Percentiles rank a stretch among this genome's conserved stretches.
Conservation (phyloP, 37 sponge, comb jelly and placozoan genomes). For the Axinella damicornis region DNA sequence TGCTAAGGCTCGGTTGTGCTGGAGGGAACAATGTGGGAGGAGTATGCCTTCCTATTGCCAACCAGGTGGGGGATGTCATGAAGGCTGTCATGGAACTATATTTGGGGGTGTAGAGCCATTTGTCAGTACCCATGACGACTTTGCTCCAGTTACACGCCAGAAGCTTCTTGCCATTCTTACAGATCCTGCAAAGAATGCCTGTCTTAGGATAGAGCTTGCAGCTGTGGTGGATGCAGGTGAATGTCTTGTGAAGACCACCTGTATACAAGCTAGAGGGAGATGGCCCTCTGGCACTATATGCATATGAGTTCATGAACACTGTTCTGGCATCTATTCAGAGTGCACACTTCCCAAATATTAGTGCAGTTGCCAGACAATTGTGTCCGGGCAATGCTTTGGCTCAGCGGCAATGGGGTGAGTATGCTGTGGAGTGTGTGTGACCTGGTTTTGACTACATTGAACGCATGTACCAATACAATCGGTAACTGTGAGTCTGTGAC, state of each 20-base stretch:
- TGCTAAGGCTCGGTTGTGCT: constrained; percentile 33
- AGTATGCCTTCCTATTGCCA: constrained; percentile 34
- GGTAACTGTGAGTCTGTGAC: not conserved
- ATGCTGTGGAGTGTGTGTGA: constrained; percentile 8
- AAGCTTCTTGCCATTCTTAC: constrained; percentile 36
- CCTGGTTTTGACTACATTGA: constrained; percentile 41
- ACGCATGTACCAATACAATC: not conserved
- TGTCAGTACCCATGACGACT: constrained; percentile 5
- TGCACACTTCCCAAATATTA: constrained; percentile 19
- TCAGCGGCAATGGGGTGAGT: not conserved
- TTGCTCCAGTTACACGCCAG: constrained; percentile 14
- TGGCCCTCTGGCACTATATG: constrained; percentile 11
- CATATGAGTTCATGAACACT: not conserved
- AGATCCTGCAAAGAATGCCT: not conserved
- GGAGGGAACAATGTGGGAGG: constrained; percentile 38
- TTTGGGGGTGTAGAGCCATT: constrained; percentile 56
- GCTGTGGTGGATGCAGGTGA: constrained; percentile 40
- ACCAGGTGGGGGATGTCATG: constrained; percentile 54
- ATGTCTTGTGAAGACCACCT: constrained; percentile 43
- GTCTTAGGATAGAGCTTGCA: constrained; percentile 32
- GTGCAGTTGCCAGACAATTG: not conserved
- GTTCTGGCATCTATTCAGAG: not conserved
- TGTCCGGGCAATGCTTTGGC: not conserved
- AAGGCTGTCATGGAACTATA: constrained; percentile 8
- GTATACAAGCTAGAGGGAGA: constrained; percentile 46